phyloP scores from a whole-genome alignment of 2,113 vertebrate genomes.

The Brevimyrus niger region DNA sequence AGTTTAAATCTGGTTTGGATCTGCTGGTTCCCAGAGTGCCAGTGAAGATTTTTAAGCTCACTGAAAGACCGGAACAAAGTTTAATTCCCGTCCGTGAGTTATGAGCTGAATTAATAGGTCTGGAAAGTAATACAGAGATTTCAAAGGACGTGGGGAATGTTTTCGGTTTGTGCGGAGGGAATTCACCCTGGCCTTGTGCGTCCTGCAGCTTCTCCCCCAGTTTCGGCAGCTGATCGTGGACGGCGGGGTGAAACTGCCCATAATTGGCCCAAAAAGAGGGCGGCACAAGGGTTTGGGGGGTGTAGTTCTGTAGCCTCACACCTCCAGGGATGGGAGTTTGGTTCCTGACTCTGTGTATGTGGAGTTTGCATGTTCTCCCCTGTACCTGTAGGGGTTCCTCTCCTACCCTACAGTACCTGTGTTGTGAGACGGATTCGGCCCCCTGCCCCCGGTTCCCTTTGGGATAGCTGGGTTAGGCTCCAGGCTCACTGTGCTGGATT shows the following conservation, averaged over 20 bases:
- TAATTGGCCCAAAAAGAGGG: background rate
- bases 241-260: background rate
- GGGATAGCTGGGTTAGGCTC: background rate
- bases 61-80: constrained; percentile 42
- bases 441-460: background rate
- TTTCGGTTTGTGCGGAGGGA: constrained; percentile 72
- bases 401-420: background rate
- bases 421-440: background rate
- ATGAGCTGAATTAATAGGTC: constrained; percentile 44
- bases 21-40: background rate
- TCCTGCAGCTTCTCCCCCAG: constrained; percentile 71
- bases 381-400: constrained; percentile 31
- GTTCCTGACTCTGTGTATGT: background rate
- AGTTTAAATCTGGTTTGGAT: background rate
- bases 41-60: constrained; percentile 27
- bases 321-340: background rate
- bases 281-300: constrained; percentile 4
- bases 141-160: constrained; percentile 64
- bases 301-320: background rate
- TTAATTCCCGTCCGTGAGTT: constrained; percentile 46
- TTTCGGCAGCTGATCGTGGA: background rate
- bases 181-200: constrained; percentile 75
- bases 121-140: constrained; percentile 62
- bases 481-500: constrained; percentile 50
- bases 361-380: constrained; percentile 59